Evolutionary conservation across 2,113 vertebrate species (phyloP).

Genomic region (Actinemys pallida): DNA sequence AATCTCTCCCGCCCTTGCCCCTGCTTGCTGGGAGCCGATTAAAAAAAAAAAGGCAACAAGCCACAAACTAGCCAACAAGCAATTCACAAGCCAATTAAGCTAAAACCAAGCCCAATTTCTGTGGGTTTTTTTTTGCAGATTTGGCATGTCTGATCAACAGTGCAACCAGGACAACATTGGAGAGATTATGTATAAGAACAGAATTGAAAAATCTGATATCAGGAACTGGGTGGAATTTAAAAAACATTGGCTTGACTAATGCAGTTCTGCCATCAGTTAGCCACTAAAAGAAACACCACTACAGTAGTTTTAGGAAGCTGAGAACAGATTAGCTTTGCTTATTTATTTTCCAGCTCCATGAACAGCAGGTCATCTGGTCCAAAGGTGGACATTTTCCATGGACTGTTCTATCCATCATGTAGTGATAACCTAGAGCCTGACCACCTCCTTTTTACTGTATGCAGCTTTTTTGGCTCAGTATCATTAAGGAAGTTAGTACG

Average conservation of each 20-base stretch:
- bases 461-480: not conserved
- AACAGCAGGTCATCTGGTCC: not conserved
- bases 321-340: not conserved
- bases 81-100: too few relatives aligned
- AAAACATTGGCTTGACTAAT: not conserved
- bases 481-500: not conserved
- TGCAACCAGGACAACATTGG: not conserved
- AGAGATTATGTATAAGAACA: not conserved
- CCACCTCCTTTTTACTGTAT: too few relatives aligned
- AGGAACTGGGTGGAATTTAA: not conserved
- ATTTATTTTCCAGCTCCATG: not conserved
- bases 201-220: not conserved
- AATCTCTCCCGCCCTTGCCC: too few relatives aligned
- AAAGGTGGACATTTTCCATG: not conserved
- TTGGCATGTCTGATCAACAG: too few relatives aligned
- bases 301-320: not conserved
- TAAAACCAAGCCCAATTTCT: too few relatives aligned
- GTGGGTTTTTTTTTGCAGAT: too few relatives aligned
- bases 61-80: too few relatives aligned
- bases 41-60: too few relatives aligned
- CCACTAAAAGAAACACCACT: not conserved
- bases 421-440: not conserved
- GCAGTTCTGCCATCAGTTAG: not conserved
- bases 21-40: too few relatives aligned
- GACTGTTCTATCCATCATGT: not conserved